phyloP scores from a whole-genome alignment of 64 coral and sea anemone species.

The Orbicella faveolata region DNA sequence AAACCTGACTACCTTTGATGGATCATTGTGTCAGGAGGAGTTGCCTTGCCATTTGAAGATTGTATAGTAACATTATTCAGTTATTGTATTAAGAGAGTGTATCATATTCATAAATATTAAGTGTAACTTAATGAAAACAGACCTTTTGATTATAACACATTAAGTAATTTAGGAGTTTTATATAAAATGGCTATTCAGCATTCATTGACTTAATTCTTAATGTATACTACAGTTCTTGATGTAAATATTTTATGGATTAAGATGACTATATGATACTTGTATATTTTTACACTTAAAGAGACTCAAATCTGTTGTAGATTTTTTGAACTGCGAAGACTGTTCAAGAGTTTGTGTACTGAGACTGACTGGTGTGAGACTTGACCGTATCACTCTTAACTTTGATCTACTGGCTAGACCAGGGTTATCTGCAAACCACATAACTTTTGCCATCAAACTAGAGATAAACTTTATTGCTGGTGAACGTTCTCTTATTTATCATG shows the following conservation, averaged over 20 bases:
- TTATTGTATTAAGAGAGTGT: constrained; percentile 10
- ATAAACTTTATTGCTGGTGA: constrained; percentile 4
- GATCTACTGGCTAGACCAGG: constrained; percentile 29
- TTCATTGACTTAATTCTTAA: constrained; percentile 52
- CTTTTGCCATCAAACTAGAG: neutral
- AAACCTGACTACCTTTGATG: neutral
- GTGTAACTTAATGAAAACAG: constrained; percentile 30
- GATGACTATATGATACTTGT: constrained; percentile 56
- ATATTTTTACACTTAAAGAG: constrained; percentile 54
- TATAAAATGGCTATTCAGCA: constrained; percentile 19
- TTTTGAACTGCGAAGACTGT: constrained; percentile 2
- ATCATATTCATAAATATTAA: constrained; percentile 53
- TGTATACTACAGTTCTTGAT: constrained; percentile 36
- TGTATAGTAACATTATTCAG: constrained; percentile 18
- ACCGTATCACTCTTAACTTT: neutral
- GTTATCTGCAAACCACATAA: neutral
- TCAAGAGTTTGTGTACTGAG: constrained; percentile 30
- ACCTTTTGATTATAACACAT: constrained; percentile 1
- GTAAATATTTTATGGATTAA: constrained; percentile 58
- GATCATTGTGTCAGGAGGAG: neutral
- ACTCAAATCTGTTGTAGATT: constrained; percentile 47
- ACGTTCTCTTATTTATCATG: constrained; percentile 25
- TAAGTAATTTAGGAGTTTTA: constrained; percentile 38
- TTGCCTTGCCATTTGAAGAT: neutral
- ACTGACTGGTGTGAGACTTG: neutral